Conservation (phyloP, 2,113 vertebrate genomes). For the Pseudonaja textilis region DNA sequence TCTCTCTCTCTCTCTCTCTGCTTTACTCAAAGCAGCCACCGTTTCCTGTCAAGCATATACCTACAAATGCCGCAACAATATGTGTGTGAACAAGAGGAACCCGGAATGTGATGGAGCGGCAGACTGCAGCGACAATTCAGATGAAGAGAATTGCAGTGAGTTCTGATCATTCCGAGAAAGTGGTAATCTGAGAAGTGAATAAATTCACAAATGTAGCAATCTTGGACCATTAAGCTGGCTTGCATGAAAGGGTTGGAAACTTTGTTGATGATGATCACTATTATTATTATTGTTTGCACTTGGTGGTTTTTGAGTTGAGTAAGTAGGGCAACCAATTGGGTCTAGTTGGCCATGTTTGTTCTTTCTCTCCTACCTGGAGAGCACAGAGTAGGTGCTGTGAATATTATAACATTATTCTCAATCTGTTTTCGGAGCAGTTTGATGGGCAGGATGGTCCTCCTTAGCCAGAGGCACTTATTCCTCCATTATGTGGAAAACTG, state of each 20-base stretch:
- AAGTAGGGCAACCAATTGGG: background rate
- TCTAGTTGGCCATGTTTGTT: background rate
- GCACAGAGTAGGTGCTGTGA: background rate
- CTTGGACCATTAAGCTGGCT: background rate
- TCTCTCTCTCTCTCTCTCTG: background rate
- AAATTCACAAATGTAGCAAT: background rate
- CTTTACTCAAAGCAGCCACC: fast-evolving
- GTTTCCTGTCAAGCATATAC: constrained; percentile 73
- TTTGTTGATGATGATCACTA: no score
- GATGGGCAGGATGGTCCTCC: background rate
- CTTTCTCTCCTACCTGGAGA: background rate
- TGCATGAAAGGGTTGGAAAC: background rate
- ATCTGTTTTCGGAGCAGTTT: background rate
- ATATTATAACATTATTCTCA: background rate
- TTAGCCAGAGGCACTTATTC: background rate
- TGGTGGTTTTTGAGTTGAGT: background rate
- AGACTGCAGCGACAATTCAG: constrained; percentile 84
- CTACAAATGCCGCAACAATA: constrained; percentile 75
- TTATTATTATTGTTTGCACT: background rate
- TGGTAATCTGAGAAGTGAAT: background rate
- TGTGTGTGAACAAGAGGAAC: constrained; percentile 83
- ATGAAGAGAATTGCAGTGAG: constrained; percentile 85
- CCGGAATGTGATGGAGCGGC: constrained; percentile 79
- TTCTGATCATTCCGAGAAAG: fast-evolving
- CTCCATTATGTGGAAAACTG: background rate